Percentiles rank a stretch among this genome's conserved stretches.
These are phyloP conservation scores for Leucophenga maculata DNA, from an alignment of 2,888 invertebrate species.

Conservation along the genomic window DNA sequence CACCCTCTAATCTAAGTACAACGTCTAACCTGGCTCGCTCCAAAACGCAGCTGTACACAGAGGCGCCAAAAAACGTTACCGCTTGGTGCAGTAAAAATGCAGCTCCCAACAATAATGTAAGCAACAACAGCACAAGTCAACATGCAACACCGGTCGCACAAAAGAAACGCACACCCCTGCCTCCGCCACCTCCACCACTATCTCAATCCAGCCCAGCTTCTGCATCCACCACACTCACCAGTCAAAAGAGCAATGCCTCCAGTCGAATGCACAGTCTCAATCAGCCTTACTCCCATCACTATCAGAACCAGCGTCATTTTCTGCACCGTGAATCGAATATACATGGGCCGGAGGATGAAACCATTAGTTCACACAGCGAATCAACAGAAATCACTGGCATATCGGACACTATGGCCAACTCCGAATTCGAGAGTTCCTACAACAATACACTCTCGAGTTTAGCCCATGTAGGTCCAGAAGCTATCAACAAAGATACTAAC, in stretches of 20 bases:
- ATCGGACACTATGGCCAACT: conserved; percentile 63
- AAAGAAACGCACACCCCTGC: conserved; percentile 39
- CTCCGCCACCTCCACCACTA: conserved; percentile 42
- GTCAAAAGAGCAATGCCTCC: conserved; percentile 41
- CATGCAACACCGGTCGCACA: conserved; percentile 17
- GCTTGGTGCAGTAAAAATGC: conserved; percentile 27
- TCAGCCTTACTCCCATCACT: conserved; percentile 16
- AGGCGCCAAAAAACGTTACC: conserved; percentile 16
- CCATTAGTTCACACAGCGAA: conserved; percentile 69
- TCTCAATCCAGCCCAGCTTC: background rate
- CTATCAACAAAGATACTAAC: conserved; percentile 31
- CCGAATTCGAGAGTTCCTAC: conserved; percentile 62
- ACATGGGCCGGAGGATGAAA: conserved; percentile 61
- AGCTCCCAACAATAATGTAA: conserved; percentile 11
- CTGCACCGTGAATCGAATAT: conserved; percentile 29
- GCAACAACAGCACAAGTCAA: background rate
- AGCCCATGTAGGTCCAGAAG: conserved; percentile 21
- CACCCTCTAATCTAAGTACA: conserved; percentile 8
- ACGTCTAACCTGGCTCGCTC: background rate
- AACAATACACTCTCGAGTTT: conserved; percentile 63
- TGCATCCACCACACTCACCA: conserved; percentile 44
- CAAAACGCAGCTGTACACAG: conserved; percentile 3
- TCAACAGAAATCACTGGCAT: conserved; percentile 71
- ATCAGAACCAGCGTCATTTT: conserved; percentile 27
- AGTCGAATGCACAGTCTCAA: conserved; percentile 28